Percentiles rank a stretch among this genome's conserved stretches.
These are phyloP conservation scores for Delphinus delphis DNA, from an alignment of 2,113 vertebrate genomes.

Conservation along the genomic window DNA sequence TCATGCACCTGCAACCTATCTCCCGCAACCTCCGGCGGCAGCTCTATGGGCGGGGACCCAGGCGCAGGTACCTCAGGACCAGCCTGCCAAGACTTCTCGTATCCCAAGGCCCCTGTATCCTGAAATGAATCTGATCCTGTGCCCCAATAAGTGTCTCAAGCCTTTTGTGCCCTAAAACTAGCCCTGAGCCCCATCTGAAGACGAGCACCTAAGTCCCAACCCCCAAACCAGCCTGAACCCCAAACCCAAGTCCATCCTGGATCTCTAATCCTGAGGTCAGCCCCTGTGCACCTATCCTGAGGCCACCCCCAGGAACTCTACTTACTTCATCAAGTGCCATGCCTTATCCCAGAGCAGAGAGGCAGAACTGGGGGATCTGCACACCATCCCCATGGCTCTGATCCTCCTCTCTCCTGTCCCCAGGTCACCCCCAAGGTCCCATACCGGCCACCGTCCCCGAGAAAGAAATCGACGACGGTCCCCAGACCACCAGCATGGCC, in stretches of 20 bases:
- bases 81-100: neutral
- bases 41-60: conserved; percentile 55
- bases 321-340: neutral
- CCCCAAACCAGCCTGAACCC: neutral
- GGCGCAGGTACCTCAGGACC: conserved; percentile 43
- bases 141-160: neutral
- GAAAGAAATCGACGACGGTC: conserved; percentile 38
- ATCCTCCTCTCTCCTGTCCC: neutral
- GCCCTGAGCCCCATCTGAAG: neutral
- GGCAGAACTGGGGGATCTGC: neutral
- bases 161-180: neutral
- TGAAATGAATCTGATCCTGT: neutral
- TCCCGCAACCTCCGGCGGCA: conserved; percentile 59
- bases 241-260: neutral
- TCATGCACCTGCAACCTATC: conserved; percentile 70
- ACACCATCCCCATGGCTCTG: neutral
- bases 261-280: neutral
- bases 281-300: neutral
- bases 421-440: conserved; percentile 45
- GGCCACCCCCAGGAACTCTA: neutral
- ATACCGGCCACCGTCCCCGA: conserved; percentile 21
- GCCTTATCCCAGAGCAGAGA: neutral
- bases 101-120: neutral
- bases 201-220: neutral
- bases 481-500: conserved; percentile 58